A percentile compares a stretch with the other conserved stretches of the same genome.
Conservation (phyloP, 2,888 invertebrate species). For the Tenthredo distinguenda region DNA sequence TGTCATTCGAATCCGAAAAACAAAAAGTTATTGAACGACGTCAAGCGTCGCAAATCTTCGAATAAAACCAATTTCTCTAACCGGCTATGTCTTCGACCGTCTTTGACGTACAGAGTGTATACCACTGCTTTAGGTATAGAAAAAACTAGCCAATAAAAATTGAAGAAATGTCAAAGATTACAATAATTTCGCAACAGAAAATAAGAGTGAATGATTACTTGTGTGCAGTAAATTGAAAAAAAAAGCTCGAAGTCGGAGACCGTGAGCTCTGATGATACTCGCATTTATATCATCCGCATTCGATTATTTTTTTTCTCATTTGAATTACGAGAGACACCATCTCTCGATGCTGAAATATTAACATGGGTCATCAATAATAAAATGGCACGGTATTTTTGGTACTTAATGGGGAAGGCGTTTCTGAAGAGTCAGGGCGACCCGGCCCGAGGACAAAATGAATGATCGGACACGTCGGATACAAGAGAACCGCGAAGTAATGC, state of each 20-base stretch:
- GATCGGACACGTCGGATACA: conserved; percentile 51
- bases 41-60: background rate
- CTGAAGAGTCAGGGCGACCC: conserved; percentile 5
- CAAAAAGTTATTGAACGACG: background rate
- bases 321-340: conserved; percentile 4
- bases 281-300: conserved; percentile 7
- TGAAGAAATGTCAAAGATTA: background rate
- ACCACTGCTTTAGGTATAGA: background rate
- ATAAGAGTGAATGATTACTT: background rate
- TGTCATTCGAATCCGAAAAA: background rate
- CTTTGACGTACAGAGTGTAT: background rate
- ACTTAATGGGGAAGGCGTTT: conserved; percentile 27
- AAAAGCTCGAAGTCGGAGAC: background rate
- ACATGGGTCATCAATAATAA: conserved; percentile 42
- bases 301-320: background rate
- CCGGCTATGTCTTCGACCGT: background rate
- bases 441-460: conserved; percentile 54
- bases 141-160: background rate
- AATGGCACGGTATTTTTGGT: conserved; percentile 24
- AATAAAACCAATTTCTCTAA: background rate
- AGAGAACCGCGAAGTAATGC: conserved; percentile 15
- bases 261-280: background rate
- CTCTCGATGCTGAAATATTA: conserved; percentile 28
- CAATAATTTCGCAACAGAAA: background rate
- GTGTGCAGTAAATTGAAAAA: background rate